These are phyloP conservation scores for Drosophila ohnishii DNA, from an alignment of 1,140 invertebrate genomes.

Conservation along the genomic window DNA sequence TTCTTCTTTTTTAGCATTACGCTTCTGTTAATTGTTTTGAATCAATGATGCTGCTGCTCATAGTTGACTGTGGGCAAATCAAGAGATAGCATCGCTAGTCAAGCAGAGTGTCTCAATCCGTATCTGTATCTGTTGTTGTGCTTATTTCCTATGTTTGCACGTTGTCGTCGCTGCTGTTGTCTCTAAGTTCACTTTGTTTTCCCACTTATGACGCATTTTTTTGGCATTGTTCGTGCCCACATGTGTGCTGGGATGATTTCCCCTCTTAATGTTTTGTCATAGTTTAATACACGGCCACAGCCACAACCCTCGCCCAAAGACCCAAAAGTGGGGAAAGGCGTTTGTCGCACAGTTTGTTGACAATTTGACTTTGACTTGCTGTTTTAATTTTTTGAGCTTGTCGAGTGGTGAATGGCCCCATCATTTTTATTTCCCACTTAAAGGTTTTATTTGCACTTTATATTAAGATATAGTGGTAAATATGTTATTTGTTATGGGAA, in stretches of 20 bases:
- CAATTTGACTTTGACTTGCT: constrained; percentile 39
- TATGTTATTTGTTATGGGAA: not conserved
- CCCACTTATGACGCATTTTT: constrained; percentile 39
- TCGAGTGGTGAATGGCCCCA: constrained; percentile 40
- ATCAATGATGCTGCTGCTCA: constrained; percentile 44
- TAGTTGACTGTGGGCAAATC: not conserved
- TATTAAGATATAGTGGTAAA: constrained; percentile 5
- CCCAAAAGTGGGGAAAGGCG: constrained; percentile 6
- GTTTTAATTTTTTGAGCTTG: constrained; percentile 28
- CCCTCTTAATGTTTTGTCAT: constrained; percentile 38
- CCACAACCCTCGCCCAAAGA: constrained; percentile 15
- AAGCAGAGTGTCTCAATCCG: constrained; percentile 15
- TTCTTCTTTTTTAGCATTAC: constrained; percentile 15
- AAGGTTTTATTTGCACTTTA: constrained; percentile 21
- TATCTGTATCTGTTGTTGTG: constrained; percentile 10
- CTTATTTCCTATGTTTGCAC: constrained; percentile 35
- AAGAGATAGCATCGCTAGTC: constrained; percentile 3
- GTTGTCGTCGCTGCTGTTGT: constrained; percentile 23
- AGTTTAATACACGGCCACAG: constrained; percentile 9
- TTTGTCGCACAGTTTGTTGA: constrained; percentile 29
- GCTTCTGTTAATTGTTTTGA: constrained; percentile 43
- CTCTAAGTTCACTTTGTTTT: constrained; percentile 28
- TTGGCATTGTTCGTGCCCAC: constrained; percentile 32
- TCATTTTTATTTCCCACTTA: constrained; percentile 26
- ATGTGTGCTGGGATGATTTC: constrained; percentile 38